Evolutionary conservation across 2,888 invertebrate genomes (phyloP).

Genomic region (Amphipyra berbera): DNA sequence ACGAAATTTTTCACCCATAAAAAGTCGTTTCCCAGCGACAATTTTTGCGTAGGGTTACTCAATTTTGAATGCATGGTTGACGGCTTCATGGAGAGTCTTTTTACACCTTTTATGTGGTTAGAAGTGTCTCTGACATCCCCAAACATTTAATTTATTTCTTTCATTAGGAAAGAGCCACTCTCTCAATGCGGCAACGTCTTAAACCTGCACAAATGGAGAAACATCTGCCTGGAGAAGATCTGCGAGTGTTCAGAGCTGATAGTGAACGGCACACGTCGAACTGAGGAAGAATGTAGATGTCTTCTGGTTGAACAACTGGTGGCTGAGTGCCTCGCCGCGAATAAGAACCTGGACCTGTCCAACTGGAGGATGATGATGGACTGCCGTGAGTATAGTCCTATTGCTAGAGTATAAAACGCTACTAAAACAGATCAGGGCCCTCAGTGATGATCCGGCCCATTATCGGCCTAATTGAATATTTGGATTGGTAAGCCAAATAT

Average conservation of each 20-base stretch:
- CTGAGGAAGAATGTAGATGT: conserved; percentile 91
- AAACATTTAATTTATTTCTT: not conserved
- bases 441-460: no score
- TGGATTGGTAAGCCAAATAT: no score
- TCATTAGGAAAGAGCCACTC: conserved; percentile 90
- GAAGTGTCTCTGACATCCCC: not conserved
- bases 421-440: no score
- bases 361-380: conserved; percentile 93
- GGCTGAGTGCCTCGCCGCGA: conserved; percentile 92
- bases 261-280: conserved; percentile 78
- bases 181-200: conserved; percentile 91
- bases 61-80: no score
- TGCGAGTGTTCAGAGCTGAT: conserved; percentile 92
- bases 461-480: no score
- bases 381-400: conserved; percentile 90
- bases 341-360: conserved; percentile 91
- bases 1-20: no score
- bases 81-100: no score
- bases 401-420: no score
- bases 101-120: no score
- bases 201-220: conserved; percentile 92
- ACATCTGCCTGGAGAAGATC: conserved; percentile 93
- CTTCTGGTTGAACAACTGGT: conserved; percentile 92
- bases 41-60: no score
- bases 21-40: no score